phyloP scores from a whole-genome alignment of 1,140 invertebrate species.

The Hestina assimilis region DNA sequence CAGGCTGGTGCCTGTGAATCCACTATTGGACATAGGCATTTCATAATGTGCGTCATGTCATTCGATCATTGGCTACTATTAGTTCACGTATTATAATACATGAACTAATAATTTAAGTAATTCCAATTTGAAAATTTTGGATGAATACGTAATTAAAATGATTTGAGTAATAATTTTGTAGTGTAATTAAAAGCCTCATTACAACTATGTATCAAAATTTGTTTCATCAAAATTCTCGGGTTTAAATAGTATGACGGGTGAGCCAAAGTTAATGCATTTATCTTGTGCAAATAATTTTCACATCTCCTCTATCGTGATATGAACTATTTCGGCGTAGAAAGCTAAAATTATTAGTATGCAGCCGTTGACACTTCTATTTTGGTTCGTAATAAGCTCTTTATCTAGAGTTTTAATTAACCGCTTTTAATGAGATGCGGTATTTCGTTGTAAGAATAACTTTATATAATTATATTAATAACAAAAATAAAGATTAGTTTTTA shows the following conservation, averaged over 20 bases:
- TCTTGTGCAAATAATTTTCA: neutral
- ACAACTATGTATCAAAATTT: conserved; percentile 13
- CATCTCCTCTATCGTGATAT: neutral
- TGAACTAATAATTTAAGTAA: too few relatives aligned
- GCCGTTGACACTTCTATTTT: conserved; percentile 8
- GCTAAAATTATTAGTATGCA: conserved; percentile 2
- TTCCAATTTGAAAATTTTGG: too few relatives aligned
- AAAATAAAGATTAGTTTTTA: too few relatives aligned
- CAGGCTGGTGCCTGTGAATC: too few relatives aligned
- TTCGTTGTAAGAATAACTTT: neutral
- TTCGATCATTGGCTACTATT: too few relatives aligned
- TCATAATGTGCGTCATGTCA: too few relatives aligned
- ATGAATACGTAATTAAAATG: neutral
- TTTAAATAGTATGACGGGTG: conserved; percentile 12
- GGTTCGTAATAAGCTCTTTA: conserved; percentile 23
- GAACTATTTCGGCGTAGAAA: neutral
- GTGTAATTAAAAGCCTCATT: neutral
- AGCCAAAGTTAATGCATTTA: neutral
- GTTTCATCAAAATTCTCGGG: conserved; percentile 18
- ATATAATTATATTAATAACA: neutral
- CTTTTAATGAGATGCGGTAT: conserved; percentile 21
- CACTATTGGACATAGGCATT: too few relatives aligned
- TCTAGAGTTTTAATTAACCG: conserved; percentile 29
- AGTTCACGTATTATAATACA: too few relatives aligned
- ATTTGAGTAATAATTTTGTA: neutral